A percentile compares a stretch with the other conserved stretches of the same genome.
phyloP scores from a whole-genome alignment of 2,797 vertebrate genomes.

The Acomys russatus region DNA sequence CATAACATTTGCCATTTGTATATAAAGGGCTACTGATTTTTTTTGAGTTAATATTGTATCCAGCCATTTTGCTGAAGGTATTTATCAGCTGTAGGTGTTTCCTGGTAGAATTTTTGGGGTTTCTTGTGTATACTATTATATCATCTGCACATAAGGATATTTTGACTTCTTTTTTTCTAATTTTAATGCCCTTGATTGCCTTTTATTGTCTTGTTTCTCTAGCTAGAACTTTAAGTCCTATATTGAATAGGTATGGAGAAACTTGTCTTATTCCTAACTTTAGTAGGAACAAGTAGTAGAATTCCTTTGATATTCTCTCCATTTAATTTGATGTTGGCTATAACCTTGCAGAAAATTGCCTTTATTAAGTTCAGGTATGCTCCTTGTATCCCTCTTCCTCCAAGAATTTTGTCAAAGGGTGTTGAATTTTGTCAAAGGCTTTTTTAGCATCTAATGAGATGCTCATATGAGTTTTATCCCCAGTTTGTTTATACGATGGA shows the following conservation, averaged over 20 bases:
- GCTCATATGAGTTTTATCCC: not conserved
- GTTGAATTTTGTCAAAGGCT: no score
- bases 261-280: not conserved
- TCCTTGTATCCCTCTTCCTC: no score
- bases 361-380: no score
- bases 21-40: not conserved
- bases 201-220: no score
- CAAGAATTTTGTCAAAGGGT: no score
- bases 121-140: no score
- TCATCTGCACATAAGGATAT: no score
- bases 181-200: no score
- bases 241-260: not conserved
- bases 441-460: not conserved
- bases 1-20: not conserved
- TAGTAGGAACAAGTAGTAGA: no score
- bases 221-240: not conserved
- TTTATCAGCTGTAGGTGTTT: not conserved
- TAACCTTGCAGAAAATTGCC: no score
- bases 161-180: no score
- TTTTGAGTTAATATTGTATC: not conserved
- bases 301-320: not conserved
- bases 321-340: no score
- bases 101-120: not conserved
- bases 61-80: not conserved
- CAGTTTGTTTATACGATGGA: not conserved